These are phyloP conservation scores for Helogale parvula DNA, from an alignment of 2,113 vertebrate genomes.

Conservation along the genomic window DNA sequence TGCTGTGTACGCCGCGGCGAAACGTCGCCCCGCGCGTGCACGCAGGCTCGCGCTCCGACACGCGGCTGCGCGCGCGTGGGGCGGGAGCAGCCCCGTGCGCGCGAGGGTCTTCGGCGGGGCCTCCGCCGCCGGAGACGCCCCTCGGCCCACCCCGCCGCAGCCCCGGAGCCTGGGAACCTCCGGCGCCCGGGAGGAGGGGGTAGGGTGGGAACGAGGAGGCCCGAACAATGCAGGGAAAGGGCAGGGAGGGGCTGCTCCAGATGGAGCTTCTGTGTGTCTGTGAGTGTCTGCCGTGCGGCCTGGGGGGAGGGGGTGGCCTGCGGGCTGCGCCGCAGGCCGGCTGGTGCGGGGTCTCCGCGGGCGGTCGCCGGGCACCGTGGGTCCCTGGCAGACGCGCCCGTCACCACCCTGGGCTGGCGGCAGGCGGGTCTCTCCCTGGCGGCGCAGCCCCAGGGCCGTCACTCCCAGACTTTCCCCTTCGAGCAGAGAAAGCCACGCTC, in stretches of 20 bases:
- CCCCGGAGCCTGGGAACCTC: slow-evolving; percentile 38
- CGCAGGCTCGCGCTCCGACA: not conserved
- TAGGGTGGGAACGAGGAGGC: not conserved
- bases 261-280: not conserved
- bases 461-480: not conserved
- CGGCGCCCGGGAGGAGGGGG: not conserved
- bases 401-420: no score
- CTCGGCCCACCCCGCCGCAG: not conserved
- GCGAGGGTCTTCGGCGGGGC: not conserved
- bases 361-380: not conserved
- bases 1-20: not conserved
- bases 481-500: not conserved
- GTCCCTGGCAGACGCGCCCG: not conserved
- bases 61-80: not conserved
- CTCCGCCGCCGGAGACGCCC: not conserved
- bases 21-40: not conserved
- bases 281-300: not conserved
- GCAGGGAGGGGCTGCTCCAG: not conserved
- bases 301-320: not conserved
- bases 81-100: not conserved
- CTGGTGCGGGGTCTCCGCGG: not conserved
- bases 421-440: fast-evolving
- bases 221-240: slow-evolving; percentile 29
- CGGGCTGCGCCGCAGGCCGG: not conserved
- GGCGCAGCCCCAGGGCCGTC: not conserved